Base-by-base conservation (phyloP, 1,140 invertebrate genomes). In the Anagrus nilaparvatae region DNA sequence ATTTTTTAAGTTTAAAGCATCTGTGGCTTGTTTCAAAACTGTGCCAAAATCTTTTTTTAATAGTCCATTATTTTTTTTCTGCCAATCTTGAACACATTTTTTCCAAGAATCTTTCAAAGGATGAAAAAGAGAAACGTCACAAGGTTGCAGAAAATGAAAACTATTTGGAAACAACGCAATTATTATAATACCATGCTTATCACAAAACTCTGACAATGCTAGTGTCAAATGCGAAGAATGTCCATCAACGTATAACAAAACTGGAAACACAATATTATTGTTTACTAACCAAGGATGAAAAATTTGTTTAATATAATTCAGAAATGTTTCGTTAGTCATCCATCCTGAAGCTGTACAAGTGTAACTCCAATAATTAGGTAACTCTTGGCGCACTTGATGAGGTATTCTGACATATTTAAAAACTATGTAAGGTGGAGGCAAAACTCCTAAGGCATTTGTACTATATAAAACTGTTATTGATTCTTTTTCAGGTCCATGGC, bases 291-390 rank as follows among this genome's bases (percentile, higher is more conserved):
- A 57, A 12, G 49, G 44, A 30, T 54, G 28, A 44, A 68, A 65
- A 8, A 58, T 44, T 44, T 67, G 61, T 10, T 51, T 41, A 10
- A 69, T 51, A 38, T 60, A 70, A 45, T 70, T 62, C 44, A 56
- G 68, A 50, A 70, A 70, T 1, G 53, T 49, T 46, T 55, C 51
- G 18, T 33, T 43, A 9, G 45, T 64, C 62, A 64, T 67, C 65
- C 65, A 70, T 4, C 65, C 60, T 13, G 57, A 51, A 17, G 43
- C 40, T 7, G 66, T 63, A 14, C 61, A 24, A 65, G 21, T 44
- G 16, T 17, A n/a, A n/a, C 40, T 46, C 63, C 61, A 67, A 17
- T 44, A 47, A 9, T 34, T 28, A 17, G 62, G 55, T 19, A 54
- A 18, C 36, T 48, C 51, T 38, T 46, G 10, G 18, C 46, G 24